Evolutionary conservation across 2,888 invertebrate species (phyloP).

Genomic region (Euclidia mi): DNA sequence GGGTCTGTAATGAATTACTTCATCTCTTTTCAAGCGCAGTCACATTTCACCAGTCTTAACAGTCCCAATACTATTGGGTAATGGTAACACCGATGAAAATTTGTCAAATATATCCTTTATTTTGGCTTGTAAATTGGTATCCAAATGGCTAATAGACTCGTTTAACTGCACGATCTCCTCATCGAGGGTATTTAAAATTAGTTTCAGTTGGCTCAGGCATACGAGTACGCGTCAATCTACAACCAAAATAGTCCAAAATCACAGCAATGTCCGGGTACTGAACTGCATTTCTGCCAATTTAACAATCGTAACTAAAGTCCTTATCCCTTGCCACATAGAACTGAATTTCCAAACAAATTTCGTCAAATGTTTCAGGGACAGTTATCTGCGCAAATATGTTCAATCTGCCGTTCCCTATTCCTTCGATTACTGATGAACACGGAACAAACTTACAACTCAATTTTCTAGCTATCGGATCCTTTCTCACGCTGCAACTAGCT

Average conservation of each 20-base stretch:
- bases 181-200: too few relatives aligned
- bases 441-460: conserved; percentile 4
- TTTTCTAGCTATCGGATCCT: conserved; percentile 8
- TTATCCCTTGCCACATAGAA: conserved; percentile 24
- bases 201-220: background rate
- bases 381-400: conserved; percentile 7
- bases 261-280: conserved; percentile 8
- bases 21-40: conserved; percentile 1
- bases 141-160: background rate
- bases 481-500: conserved; percentile 24
- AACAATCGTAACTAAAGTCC: conserved; percentile 14
- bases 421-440: background rate
- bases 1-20: conserved; percentile 5
- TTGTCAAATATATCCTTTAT: conserved; percentile 2
- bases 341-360: conserved; percentile 41
- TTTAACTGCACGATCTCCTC: background rate
- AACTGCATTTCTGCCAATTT: conserved; percentile 8
- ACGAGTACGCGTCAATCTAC: conserved; percentile 5
- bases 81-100: background rate
- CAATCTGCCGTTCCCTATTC: conserved; percentile 7
- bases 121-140: background rate
- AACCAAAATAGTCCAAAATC: conserved; percentile 13
- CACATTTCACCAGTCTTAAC: conserved; percentile 9
- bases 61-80: background rate
- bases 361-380: conserved; percentile 32